A percentile compares a stretch with the other conserved stretches of the same genome.
These are phyloP conservation scores for Siderastrea radians DNA, from an alignment of 92 coral and sea anemone genomes.

Conservation along the genomic window DNA sequence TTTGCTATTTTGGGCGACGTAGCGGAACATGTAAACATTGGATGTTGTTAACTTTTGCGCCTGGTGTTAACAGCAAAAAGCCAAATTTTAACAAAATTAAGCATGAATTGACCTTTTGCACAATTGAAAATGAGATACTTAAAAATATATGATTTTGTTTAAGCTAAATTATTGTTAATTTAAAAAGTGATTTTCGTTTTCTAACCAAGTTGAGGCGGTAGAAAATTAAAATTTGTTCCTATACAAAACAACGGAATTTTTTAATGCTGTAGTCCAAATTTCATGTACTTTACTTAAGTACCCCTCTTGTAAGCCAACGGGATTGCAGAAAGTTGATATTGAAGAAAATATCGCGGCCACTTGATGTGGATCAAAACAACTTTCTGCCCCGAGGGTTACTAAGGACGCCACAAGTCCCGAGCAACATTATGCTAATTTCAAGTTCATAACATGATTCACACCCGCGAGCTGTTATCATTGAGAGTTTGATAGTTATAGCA, in stretches of 20 bases:
- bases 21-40: conserved; percentile 24
- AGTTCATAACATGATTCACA: conserved; percentile 25
- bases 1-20: neutral
- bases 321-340: neutral
- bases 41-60: neutral
- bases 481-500: neutral
- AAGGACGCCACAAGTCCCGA: conserved; percentile 13
- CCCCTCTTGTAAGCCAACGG: neutral
- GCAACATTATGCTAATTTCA: conserved; percentile 48
- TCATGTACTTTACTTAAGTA: neutral
- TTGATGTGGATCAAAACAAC: neutral
- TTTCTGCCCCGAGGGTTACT: conserved; percentile 11
- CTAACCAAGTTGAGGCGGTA: neutral
- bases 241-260: neutral
- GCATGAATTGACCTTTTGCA: neutral
- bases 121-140: neutral
- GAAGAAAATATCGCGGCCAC: neutral
- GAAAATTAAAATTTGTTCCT: neutral
- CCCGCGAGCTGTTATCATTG: conserved; percentile 24
- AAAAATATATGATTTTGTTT: neutral
- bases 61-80: neutral
- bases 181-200: neutral
- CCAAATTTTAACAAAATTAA: neutral
- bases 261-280: neutral
- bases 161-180: neutral